Evolutionary conservation across 1,140 invertebrate genomes (phyloP).

Genomic region (Caenorhabditis latens): DNA sequence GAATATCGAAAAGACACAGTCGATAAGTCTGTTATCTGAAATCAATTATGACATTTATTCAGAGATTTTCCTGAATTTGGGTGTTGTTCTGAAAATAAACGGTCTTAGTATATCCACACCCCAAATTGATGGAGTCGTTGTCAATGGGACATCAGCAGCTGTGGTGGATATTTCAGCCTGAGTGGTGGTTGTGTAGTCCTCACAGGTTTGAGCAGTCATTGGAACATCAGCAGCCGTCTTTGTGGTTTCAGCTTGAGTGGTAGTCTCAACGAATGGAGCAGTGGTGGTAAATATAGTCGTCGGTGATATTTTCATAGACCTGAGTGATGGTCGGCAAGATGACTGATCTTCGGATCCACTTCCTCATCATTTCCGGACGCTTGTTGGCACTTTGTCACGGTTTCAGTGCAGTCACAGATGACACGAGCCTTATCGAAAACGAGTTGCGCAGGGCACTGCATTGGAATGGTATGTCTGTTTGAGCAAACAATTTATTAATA

Average conservation of each 20-base stretch:
- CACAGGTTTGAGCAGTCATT: not conserved
- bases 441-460: conserved; percentile 17
- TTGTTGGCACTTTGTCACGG: not conserved
- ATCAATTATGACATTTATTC: no score
- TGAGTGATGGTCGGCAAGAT: not conserved
- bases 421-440: conserved; percentile 35
- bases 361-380: not conserved
- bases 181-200: not conserved
- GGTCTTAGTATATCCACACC: no score
- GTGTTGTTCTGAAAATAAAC: no score
- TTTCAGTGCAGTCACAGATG: conserved; percentile 20
- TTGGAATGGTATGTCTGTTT: not conserved
- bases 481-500: conserved; percentile 18
- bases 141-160: not conserved
- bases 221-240: not conserved
- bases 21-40: no score
- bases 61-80: no score
- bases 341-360: not conserved
- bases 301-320: not conserved
- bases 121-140: not conserved
- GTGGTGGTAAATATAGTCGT: not conserved
- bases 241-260: not conserved
- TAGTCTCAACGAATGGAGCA: not conserved
- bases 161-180: not conserved
- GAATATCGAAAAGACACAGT: no score